These are phyloP conservation scores for Hyposmocoma kahamanoa DNA, from an alignment of 1,140 invertebrate genomes.

Conservation along the genomic window DNA sequence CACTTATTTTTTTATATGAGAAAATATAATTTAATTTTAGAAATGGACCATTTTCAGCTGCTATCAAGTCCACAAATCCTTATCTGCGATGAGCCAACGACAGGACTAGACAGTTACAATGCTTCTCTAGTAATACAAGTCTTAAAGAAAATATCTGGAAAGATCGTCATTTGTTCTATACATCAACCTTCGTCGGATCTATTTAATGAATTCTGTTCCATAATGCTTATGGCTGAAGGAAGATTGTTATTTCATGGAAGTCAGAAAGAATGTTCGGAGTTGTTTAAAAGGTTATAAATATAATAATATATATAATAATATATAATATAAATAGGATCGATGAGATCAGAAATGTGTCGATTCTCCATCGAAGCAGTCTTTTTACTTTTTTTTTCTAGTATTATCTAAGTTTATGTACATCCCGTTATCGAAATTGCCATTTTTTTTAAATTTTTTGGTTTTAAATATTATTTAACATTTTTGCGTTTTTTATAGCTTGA, in stretches of 20 bases:
- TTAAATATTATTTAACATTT: no score
- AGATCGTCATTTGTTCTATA: constrained; percentile 87
- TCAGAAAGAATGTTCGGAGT: constrained; percentile 71
- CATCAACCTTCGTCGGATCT: constrained; percentile 91
- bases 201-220: constrained; percentile 85
- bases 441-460: no score
- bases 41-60: constrained; percentile 76
- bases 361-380: no score
- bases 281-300: constrained; percentile 80
- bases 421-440: no score
- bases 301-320: no score
- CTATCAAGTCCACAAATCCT: constrained; percentile 83
- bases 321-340: no score
- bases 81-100: constrained; percentile 89
- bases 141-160: constrained; percentile 78
- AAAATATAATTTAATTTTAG: no score
- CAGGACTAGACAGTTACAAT: constrained; percentile 87
- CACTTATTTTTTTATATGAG: no score
- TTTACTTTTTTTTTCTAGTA: no score
- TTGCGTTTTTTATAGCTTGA: constrained; percentile 38
- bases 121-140: constrained; percentile 82
- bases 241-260: constrained; percentile 87
- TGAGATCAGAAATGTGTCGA: no score
- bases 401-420: no score
- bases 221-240: constrained; percentile 86